Conservation (phyloP, 1,140 invertebrate species). For the Linepithema humile region DNA sequence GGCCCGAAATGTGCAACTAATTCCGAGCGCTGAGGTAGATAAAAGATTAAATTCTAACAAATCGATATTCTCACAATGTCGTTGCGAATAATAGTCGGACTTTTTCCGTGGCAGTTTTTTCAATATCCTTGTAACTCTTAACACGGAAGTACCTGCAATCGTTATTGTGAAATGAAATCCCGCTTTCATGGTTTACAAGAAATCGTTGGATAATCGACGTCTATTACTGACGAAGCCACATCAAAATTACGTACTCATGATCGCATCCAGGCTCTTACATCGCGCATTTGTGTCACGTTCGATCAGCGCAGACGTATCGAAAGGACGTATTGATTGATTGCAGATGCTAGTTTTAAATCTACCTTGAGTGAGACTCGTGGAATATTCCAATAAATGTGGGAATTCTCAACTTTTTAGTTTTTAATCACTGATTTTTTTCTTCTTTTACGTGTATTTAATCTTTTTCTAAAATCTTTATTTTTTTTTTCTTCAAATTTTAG, state of each 20-base stretch:
- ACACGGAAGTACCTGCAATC: not conserved
- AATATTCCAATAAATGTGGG: not conserved
- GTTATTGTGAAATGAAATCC: not conserved
- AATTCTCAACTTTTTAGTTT: not conserved
- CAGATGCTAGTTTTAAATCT: not conserved
- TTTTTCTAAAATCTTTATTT: too few relatives aligned
- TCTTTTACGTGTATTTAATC: not conserved
- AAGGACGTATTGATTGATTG: not conserved
- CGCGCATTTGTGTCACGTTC: conserved; percentile 6
- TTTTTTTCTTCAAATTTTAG: not conserved
- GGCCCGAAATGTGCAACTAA: too few relatives aligned
- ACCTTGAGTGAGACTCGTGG: not conserved
- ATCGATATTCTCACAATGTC: not conserved
- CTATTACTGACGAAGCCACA: conserved; percentile 13
- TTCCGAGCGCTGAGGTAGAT: too few relatives aligned
- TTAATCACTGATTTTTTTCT: not conserved
- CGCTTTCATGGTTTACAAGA: not conserved
- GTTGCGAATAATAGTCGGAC: not conserved
- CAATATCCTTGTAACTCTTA: not conserved
- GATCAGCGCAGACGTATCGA: not conserved
- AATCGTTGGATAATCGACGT: not conserved
- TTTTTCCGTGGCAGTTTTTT: conserved; percentile 6
- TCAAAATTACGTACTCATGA: conserved; percentile 24
- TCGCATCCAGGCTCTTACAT: not conserved
- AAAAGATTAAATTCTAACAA: conserved; percentile 29